These are phyloP conservation scores for Lasioglossum figueresi DNA, from an alignment of 2,888 invertebrate genomes.

Conservation along the genomic window DNA sequence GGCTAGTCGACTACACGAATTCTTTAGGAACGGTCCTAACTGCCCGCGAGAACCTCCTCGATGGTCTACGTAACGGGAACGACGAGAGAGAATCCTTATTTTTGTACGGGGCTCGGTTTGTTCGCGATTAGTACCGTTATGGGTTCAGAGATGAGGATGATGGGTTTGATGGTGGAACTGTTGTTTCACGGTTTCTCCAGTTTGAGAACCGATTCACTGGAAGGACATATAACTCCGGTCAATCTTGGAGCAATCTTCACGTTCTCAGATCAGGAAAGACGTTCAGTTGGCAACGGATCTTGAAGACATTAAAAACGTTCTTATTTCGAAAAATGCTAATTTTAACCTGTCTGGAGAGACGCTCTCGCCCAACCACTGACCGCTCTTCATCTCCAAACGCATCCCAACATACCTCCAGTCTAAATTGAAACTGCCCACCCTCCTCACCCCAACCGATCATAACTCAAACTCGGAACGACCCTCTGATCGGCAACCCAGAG, in stretches of 20 bases:
- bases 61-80: conserved; percentile 38
- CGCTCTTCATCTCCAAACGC: no score
- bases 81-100: background rate
- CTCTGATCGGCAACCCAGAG: conserved; percentile 38
- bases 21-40: conserved; percentile 8
- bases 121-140: background rate
- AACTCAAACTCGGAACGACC: conserved; percentile 60
- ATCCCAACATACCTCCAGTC: background rate
- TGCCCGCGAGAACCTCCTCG: background rate
- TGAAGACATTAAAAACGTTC: no score
- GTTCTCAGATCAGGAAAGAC: background rate
- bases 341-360: no score
- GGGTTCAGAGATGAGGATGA: background rate
- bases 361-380: no score
- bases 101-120: background rate
- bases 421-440: background rate
- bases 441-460: conserved; percentile 22
- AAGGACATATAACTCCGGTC: background rate
- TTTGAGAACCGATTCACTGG: background rate
- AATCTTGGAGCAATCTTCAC: background rate
- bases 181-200: background rate
- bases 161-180: background rate
- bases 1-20: conserved; percentile 12
- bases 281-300: background rate
- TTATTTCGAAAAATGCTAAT: no score